Base-by-base conservation (phyloP, 2,888 invertebrate genomes). In the Eremobia ochroleuca region DNA sequence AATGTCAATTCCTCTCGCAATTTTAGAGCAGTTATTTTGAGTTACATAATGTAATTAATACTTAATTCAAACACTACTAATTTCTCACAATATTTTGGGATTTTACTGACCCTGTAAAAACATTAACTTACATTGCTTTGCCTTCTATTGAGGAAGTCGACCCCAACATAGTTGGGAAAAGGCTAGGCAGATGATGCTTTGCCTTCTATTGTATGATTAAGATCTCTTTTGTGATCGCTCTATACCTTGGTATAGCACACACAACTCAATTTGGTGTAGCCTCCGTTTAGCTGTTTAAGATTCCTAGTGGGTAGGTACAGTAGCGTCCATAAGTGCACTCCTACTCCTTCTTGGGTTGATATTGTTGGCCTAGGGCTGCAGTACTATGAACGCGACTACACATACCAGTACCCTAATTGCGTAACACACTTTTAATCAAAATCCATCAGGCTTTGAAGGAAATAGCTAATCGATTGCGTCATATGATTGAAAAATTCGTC, bases 21-120 rank as follows among this genome's bases (percentile, higher is more conserved):
- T 28, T 55, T 43, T 28, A 62, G 4, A 43, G 4, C 13, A 61
- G 21, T 37, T 11, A 76, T 18, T 59, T 52, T 52, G 21, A 67
- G 34, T 59, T 31, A 13, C 18, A 43, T 21, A n/a, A 43, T 64
- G 65, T 37, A 46, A 65, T 65, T 37, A 37, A 46, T n/a, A 40
- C 46, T 46, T 76, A 65, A 62, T 49, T 62, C 31, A 9, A 73
- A 61, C 4, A 75, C 59, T 72, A 25, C 5, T 21, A 49, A 28
- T 18, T 18, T n/a, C 31, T 34, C 46, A 71, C 28, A 72, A 59
- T 28, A 61, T 74, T 59, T 61, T 49, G 4, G 28, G 8, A 28
- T n/a, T 49, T 37, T 28, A 49, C n/a, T 78, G 13, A 9, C 5
- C 8, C 4, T 71, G 49, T 5, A 61, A 34, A 61, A 61, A 61